Base-by-base conservation (phyloP, 2,113 vertebrate genomes). In the Pseudorhombus dupliciocellatus region DNA sequence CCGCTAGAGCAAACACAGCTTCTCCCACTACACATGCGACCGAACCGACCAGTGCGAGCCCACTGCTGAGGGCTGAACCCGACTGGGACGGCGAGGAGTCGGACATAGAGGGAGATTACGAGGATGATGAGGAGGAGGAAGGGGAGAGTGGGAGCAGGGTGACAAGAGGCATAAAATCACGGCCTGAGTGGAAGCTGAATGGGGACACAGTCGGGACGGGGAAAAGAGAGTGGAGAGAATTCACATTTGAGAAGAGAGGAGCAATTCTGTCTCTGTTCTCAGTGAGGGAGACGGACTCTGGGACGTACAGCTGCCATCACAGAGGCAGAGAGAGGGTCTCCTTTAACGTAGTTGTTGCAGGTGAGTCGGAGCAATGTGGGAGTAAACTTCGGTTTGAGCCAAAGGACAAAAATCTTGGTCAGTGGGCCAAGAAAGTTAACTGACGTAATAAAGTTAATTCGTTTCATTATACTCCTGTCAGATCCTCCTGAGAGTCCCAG, bases 241-340 rank as follows among this genome's bases (percentile, higher is more conserved):
- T 78, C 10, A 10, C 0, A 9, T 42, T 75, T 20, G 42, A 54
- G 7, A 65, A n/a, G 20, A 66, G 21, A 2, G 80, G 75, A 11
- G 40, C 58, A 1, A 6, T 15, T 2, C 81, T 94, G 50, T 80
- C 63, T 37, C 81, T 94, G 51, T 30, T 60, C 34, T 57, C 82
- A 5, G 69, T 90, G 12, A 77, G 25, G 15, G 18, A 25, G 50
- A 42, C 26, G 0, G 84, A 93, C 74, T 81, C 87, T 11, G 94
- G 92, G 21, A 92, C 66, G 62, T 94, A 93, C 88, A 79, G 75
- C 2, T 94, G 94, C 80, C 79, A 90, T 48, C 46, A 76, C 50
- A 77, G 58, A 67, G 87, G 77, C 52, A 77, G 40, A 70, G 70
- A 86, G 26, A 77, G 52, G 22, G 92, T 89, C 62, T 77, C 87